Evolutionary conservation across 2,888 invertebrate species (phyloP), one percentile per base, ranked within the genome.

Genomic region (Archips crataeganus): DNA sequence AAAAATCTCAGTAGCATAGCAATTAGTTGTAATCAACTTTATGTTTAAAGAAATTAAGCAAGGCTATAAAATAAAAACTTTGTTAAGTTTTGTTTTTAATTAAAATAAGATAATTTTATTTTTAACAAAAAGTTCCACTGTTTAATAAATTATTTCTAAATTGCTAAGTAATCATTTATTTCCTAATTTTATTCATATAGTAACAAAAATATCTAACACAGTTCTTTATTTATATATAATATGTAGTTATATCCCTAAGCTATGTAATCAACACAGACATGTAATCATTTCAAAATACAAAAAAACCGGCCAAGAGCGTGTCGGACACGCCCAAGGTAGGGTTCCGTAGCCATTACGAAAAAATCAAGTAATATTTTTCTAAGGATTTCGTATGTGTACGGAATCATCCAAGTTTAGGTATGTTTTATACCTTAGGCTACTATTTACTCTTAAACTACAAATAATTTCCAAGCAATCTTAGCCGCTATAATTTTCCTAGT

Each of bases 1-100:
- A 72, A 23, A 67, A 72, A 68, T 72, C 47, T 72, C 67, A 57
- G 45, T 62, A 67, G 36, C 13, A 2, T 65, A 65, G 47, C 62
- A 11, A 23, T 11, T 36, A 15, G 3, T 32, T 45, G 11, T 42
- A 42, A 9, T 42, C 9, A 42, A 42, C 9, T 10, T 11, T 45
- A 45, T 11, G 45, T 45, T 6, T 15, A 45, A 2, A 4, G 5
- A 47, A 63, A 9, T 34, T 6, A 32, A 63, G 23, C 13, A 36
- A 54, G 61, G 71, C 23, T 62, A 67, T 67, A 36, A 66, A 67
- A 67, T 62, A 61, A 71, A 45, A 71, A 15, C 2, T 47, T n/a
- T 13, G 36, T 34, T 11, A 45, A 34, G 5, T 45, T 10, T 15
- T 15, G 1, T 8, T 61, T 39, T 39, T 39, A 39, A 39, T 39